Conservation (phyloP, 2,113 vertebrate species). For the Gymnorhina tibicen region DNA sequence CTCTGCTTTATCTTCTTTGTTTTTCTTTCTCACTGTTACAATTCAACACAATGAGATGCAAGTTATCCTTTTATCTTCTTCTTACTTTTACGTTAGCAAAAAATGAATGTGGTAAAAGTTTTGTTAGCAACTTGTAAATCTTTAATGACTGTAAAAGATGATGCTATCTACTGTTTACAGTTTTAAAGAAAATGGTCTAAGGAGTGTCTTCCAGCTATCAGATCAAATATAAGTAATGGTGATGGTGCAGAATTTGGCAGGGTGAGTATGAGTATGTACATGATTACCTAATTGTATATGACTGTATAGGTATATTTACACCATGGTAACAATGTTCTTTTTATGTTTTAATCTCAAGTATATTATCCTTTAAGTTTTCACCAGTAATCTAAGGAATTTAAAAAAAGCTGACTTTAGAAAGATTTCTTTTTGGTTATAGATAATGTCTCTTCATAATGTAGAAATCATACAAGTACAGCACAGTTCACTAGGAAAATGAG, state of each 20-base stretch:
- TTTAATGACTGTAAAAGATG: neutral
- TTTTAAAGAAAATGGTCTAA: neutral
- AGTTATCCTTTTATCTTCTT: neutral
- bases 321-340: neutral
- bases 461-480: conserved; percentile 39
- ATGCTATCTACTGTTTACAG: conserved; percentile 18
- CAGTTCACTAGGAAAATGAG: conserved; percentile 62
- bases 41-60: conserved; percentile 2
- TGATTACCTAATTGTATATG: neutral
- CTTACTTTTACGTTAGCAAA: conserved; percentile 1
- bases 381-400: neutral
- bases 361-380: neutral
- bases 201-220: neutral
- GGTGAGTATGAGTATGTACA: neutral
- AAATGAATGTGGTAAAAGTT: neutral
- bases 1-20: neutral
- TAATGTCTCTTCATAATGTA: conserved; percentile 31
- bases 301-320: neutral
- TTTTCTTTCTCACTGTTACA: neutral
- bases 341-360: neutral
- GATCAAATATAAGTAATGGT: neutral
- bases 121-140: conserved; percentile 21
- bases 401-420: neutral
- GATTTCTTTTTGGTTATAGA: conserved; percentile 33
- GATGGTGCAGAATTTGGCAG: neutral